Percentiles rank a stretch among this genome's conserved stretches.
These are phyloP conservation scores for Saccostrea echinata DNA, from an alignment of 1,140 invertebrate species.

Conservation along the genomic window DNA sequence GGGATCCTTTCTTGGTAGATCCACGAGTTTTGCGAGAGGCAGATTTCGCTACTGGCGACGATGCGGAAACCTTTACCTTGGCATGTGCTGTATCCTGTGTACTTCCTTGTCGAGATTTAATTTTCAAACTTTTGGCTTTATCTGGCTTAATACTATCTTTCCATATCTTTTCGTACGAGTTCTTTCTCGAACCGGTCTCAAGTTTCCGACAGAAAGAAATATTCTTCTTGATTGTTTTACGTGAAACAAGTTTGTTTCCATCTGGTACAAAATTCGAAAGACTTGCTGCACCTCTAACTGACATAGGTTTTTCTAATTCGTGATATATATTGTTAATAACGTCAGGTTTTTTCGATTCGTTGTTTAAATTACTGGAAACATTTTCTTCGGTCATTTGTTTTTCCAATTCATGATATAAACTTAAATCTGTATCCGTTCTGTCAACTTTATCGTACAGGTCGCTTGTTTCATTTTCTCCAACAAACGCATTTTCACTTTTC, in stretches of 20 bases:
- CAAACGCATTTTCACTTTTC: background rate
- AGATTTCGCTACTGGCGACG: background rate
- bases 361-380: background rate
- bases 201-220: background rate
- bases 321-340: background rate
- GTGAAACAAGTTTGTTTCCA: background rate
- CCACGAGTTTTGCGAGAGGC: background rate
- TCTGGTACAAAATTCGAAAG: background rate
- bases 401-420: constrained; percentile 2
- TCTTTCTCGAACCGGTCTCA: background rate
- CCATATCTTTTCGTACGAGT: constrained; percentile 18
- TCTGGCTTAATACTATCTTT: background rate
- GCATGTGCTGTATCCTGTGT: background rate
- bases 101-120: background rate
- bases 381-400: background rate
- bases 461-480: background rate
- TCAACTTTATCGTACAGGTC: constrained; percentile 5
- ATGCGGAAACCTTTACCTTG: background rate
- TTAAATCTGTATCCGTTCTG: background rate
- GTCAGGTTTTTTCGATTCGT: background rate
- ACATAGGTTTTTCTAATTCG: background rate
- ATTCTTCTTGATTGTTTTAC: background rate
- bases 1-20: background rate
- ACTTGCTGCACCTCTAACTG: no score
- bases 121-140: constrained; percentile 18